A percentile compares a stretch with the other conserved stretches of the same genome.
These are phyloP conservation scores for Montipora cactus DNA, from an alignment of 64 coral and sea anemone species.

Conservation along the genomic window DNA sequence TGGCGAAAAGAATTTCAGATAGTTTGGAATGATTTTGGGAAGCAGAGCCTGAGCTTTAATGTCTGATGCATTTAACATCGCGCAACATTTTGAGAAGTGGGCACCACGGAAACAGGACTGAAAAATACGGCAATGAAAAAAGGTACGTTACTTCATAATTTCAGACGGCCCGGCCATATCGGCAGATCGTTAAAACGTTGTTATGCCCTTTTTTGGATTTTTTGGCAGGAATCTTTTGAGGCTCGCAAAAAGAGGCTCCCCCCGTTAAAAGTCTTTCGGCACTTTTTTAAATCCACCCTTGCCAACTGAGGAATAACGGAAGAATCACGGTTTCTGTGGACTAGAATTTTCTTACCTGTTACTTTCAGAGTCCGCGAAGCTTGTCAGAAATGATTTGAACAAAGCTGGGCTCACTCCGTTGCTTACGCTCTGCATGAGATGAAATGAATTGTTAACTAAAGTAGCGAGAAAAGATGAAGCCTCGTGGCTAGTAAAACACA, in stretches of 20 bases:
- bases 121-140: not conserved
- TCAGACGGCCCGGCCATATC: too few species aligned
- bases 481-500: slow-evolving; percentile 13
- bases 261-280: too few species aligned
- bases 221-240: too few species aligned
- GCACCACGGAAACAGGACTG: too few species aligned
- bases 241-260: not conserved
- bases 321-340: too few species aligned
- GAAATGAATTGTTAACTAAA: not conserved
- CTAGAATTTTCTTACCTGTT: not conserved
- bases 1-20: not conserved
- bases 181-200: too few species aligned
- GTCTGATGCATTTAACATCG: not conserved
- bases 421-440: not conserved
- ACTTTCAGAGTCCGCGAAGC: not conserved
- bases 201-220: too few species aligned
- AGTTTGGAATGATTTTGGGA: not conserved
- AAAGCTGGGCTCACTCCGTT: slow-evolving; percentile 31
- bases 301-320: too few species aligned
- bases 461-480: not conserved
- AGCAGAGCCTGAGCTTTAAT: not conserved
- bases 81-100: too few species aligned
- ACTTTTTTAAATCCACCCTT: too few species aligned
- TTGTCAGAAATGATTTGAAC: slow-evolving; percentile 22
- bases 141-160: not conserved